A percentile compares a stretch with the other conserved stretches of the same genome.
phyloP scores from a whole-genome alignment of 2,113 vertebrate genomes.

The Gasterosteus aculeatus region DNA sequence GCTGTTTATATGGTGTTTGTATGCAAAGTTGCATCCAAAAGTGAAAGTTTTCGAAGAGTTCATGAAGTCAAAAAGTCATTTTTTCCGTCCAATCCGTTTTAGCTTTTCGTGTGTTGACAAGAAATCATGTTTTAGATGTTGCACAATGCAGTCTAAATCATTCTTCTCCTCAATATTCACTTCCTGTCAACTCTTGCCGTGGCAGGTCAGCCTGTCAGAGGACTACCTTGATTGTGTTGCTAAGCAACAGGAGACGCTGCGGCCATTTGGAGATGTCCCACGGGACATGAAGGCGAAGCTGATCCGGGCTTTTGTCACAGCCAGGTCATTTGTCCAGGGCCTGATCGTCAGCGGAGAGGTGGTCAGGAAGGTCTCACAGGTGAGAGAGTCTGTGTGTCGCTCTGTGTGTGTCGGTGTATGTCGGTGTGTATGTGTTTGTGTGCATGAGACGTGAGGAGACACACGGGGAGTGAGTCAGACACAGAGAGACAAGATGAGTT shows the following conservation, averaged over 20 bases:
- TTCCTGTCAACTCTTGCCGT: conserved; percentile 14
- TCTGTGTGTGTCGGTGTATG: neutral
- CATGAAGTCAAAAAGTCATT: neutral
- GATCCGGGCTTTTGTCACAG: conserved; percentile 87
- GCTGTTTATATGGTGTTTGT: neutral
- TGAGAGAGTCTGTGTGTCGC: conserved; percentile 56
- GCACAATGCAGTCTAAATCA: neutral
- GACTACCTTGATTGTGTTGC: conserved; percentile 93
- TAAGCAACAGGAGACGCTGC: conserved; percentile 89
- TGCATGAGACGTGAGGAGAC: neutral
- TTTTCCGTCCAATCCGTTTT: neutral
- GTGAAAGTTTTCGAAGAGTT: no score
- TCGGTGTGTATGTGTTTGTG: conserved; percentile 9
- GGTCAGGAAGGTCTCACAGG: conserved; percentile 91
- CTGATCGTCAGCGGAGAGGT: conserved; percentile 87
- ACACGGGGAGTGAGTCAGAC: neutral
- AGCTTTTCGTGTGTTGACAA: neutral
- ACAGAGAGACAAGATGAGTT: conserved; percentile 14
- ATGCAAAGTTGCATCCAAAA: neutral
- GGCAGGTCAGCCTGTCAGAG: conserved; percentile 80
- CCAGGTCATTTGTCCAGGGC: conserved; percentile 89
- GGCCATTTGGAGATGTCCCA: conserved; percentile 89
- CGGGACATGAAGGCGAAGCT: conserved; percentile 88
- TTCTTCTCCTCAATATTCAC: neutral
- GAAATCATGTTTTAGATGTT: neutral